A percentile compares a stretch with the other conserved stretches of the same genome.
phyloP scores from a whole-genome alignment of 2,888 invertebrate species.

The Sicus ferrugineus region DNA sequence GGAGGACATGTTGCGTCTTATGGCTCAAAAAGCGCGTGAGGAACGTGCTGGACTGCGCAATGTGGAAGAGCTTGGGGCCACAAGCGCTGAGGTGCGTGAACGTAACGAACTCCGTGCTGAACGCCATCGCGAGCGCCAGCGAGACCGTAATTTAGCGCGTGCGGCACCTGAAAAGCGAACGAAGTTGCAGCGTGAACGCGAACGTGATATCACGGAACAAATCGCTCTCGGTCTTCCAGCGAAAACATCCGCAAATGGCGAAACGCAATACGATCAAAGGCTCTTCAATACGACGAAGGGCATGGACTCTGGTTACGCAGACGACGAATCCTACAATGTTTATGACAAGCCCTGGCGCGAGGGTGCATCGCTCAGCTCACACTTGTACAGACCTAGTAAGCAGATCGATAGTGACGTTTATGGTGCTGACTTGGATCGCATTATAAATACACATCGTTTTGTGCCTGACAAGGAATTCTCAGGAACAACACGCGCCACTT shows the following conservation, averaged over 20 bases:
- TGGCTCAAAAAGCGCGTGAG: constrained; percentile 95
- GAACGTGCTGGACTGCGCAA: constrained; percentile 81
- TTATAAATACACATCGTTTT: constrained; percentile 91
- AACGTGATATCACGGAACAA: constrained; percentile 97
- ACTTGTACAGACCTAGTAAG: constrained; percentile 88
- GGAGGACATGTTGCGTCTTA: constrained; percentile 89
- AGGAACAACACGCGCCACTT: constrained; percentile 79
- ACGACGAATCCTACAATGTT: constrained; percentile 97
- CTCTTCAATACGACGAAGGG: constrained; percentile 93
- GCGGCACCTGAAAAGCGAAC: constrained; percentile 95
- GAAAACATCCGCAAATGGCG: constrained; percentile 74
- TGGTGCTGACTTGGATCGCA: constrained; percentile 87
- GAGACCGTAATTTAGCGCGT: constrained; percentile 91
- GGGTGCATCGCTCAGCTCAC: constrained; percentile 82
- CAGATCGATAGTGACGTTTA: constrained; percentile 91
- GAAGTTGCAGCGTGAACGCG: constrained; percentile 87
- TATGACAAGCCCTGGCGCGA: constrained; percentile 99
- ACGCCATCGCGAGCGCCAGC: constrained; percentile 87
- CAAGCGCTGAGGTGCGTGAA: constrained; percentile 73
- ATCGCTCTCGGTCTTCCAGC: constrained; percentile 96
- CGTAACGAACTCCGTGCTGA: constrained; percentile 88
- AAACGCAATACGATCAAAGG: constrained; percentile 92
- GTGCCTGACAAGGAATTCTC: constrained; percentile 97
- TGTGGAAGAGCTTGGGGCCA: constrained; percentile 62
- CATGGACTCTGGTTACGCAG: constrained; percentile 91